Conservation (phyloP, 2,888 invertebrate genomes). For the Thumatha senex region DNA sequence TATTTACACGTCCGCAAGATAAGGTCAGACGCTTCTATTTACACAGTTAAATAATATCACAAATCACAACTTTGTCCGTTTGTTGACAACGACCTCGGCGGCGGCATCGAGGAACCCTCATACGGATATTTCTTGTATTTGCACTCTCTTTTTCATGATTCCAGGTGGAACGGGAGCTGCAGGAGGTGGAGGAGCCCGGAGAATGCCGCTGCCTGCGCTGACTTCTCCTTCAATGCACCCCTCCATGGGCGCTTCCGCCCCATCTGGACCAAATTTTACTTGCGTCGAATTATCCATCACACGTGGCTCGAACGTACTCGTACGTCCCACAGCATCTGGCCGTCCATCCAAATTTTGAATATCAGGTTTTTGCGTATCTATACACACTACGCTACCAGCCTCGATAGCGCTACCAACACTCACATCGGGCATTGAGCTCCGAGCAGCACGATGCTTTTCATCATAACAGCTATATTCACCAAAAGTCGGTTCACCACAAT, state of each 20-base stretch:
- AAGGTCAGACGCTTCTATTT: constrained; percentile 35
- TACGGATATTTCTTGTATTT: constrained; percentile 96
- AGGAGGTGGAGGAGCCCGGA: constrained; percentile 70
- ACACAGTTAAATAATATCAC: constrained; percentile 35
- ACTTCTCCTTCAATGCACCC: constrained; percentile 72
- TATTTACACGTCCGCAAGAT: constrained; percentile 41
- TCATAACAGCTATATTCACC: constrained; percentile 88
- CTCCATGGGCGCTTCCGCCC: constrained; percentile 73
- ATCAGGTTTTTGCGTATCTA: constrained; percentile 79
- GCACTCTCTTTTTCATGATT: constrained; percentile 94
- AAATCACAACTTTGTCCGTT: constrained; percentile 75
- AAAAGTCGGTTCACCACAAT: constrained; percentile 80
- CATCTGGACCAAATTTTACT: constrained; percentile 75
- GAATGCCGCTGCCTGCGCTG: constrained; percentile 71
- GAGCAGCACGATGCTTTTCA: constrained; percentile 83
- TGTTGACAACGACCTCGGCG: constrained; percentile 72
- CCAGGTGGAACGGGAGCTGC: constrained; percentile 87
- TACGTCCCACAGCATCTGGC: constrained; percentile 65
- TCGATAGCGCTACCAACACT: constrained; percentile 86
- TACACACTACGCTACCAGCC: constrained; percentile 78
- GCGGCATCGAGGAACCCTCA: constrained; percentile 82
- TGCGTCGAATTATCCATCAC: constrained; percentile 79
- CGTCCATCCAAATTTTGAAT: constrained; percentile 76
- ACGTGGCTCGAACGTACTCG: constrained; percentile 78
- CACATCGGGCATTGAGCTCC: constrained; percentile 84